phyloP scores from a whole-genome alignment of 2,888 invertebrate species.

The Colletes collaris region DNA sequence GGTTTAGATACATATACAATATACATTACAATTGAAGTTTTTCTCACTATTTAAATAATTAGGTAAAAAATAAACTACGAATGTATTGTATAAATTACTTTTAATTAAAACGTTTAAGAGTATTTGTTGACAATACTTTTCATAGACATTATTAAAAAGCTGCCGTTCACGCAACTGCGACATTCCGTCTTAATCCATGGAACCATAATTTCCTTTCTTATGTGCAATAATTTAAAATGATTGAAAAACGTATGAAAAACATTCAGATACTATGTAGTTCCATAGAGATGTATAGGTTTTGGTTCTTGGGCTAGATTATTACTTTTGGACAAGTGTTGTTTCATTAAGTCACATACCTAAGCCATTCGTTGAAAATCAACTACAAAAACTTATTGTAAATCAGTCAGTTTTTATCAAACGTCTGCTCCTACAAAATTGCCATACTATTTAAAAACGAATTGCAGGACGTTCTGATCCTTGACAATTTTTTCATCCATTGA shows the following conservation, averaged over 20 bases:
- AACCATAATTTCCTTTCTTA: conserved; percentile 37
- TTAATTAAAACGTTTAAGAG: conserved; percentile 79
- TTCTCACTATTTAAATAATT: conserved; percentile 13
- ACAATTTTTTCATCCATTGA: conserved; percentile 30
- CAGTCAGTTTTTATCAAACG: conserved; percentile 69
- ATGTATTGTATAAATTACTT: conserved; percentile 72
- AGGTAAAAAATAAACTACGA: conserved; percentile 50
- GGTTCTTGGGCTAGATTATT: conserved; percentile 49
- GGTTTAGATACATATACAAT: conserved; percentile 36
- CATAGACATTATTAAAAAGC: conserved; percentile 76
- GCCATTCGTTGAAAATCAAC: conserved; percentile 70
- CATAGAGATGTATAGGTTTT: conserved; percentile 48
- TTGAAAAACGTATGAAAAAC: conserved; percentile 53
- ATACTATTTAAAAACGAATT: conserved; percentile 63
- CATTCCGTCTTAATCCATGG: conserved; percentile 49
- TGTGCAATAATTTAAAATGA: conserved; percentile 64
- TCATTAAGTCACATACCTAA: conserved; percentile 49
- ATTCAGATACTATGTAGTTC: conserved; percentile 49
- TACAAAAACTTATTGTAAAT: conserved; percentile 74
- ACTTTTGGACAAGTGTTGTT: conserved; percentile 52
- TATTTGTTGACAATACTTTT: conserved; percentile 78
- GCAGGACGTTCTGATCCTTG: conserved; percentile 53
- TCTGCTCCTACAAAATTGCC: conserved; percentile 59
- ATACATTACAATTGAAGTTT: conserved; percentile 25
- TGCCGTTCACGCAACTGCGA: conserved; percentile 65